phyloP scores from a whole-genome alignment of 1,140 invertebrate genomes.

The Marisa cornuarietis region DNA sequence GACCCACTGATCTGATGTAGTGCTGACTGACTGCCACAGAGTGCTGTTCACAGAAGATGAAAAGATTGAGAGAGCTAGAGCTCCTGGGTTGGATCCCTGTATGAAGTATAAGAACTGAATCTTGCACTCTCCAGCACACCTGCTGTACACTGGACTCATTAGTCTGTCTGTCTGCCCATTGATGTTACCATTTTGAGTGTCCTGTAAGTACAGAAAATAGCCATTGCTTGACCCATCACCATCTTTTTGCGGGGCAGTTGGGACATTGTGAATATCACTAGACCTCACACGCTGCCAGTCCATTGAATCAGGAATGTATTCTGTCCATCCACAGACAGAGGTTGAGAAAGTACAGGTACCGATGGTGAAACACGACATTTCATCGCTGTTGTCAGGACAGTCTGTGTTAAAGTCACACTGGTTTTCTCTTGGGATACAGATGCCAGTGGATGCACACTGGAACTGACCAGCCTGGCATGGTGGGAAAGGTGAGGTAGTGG shows the following conservation, averaged over 20 bases:
- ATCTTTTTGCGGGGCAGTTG: slow-evolving; percentile 11
- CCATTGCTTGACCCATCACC: slow-evolving; percentile 11
- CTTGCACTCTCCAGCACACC: slow-evolving; percentile 46
- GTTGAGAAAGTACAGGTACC: slow-evolving; percentile 24
- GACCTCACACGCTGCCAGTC: slow-evolving; percentile 22
- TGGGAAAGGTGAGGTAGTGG: slow-evolving; percentile 27
- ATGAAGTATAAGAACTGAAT: slow-evolving; percentile 78
- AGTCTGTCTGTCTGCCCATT: slow-evolving; percentile 28
- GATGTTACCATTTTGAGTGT: slow-evolving; percentile 27
- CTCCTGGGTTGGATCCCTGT: slow-evolving; percentile 69
- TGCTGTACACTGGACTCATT: slow-evolving; percentile 2
- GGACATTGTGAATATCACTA: background rate
- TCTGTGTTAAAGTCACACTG: slow-evolving; percentile 78
- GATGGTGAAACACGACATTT: slow-evolving; percentile 39
- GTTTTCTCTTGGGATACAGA: slow-evolving; percentile 45
- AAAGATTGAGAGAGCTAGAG: slow-evolving; percentile 30
- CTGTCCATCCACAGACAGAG: slow-evolving; percentile 33
- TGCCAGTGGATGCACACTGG: slow-evolving; percentile 42
- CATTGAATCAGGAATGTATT: slow-evolving; percentile 18
- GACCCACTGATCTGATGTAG: slow-evolving; percentile 29
- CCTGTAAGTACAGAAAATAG: slow-evolving; percentile 22
- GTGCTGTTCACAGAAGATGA: slow-evolving; percentile 30
- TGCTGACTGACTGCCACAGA: slow-evolving; percentile 38
- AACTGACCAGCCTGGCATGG: slow-evolving; percentile 43
- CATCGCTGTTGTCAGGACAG: slow-evolving; percentile 58